phyloP scores from a whole-genome alignment of 2,797 vertebrate genomes.

The Scolopax bukidnonensis region DNA sequence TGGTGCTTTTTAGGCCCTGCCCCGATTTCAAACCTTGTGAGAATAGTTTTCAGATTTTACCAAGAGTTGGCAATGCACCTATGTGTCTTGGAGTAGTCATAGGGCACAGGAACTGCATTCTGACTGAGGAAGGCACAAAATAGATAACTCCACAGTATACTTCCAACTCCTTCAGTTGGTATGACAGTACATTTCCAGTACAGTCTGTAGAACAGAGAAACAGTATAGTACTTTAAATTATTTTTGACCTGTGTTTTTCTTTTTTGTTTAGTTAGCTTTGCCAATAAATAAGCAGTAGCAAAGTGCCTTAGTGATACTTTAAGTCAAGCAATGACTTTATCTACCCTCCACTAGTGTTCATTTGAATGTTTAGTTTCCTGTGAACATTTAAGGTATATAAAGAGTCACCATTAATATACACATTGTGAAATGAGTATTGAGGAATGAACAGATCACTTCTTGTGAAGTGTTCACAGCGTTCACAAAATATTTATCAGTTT shows the following conservation, averaged over 20 bases:
- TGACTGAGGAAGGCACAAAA: neutral
- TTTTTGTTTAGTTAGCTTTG: neutral
- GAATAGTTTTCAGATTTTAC: neutral
- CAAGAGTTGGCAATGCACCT: neutral
- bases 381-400: neutral
- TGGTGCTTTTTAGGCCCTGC: neutral
- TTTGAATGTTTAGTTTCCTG: neutral
- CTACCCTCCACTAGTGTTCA: neutral
- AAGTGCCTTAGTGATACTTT: neutral
- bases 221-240: neutral
- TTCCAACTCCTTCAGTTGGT: rapidly evolving
- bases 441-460: neutral
- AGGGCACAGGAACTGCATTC: neutral
- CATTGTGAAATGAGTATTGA: neutral
- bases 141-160: no score
- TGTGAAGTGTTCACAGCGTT: rapidly evolving
- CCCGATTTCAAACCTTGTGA: neutral
- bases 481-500: neutral
- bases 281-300: neutral
- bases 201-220: neutral
- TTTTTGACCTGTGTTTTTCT: neutral
- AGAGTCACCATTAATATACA: neutral
- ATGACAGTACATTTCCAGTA: neutral
- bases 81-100: neutral
- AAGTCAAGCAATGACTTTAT: neutral